A percentile compares a stretch with the other conserved stretches of the same genome.
Conservation (phyloP, 2,888 invertebrate genomes). For the Lasioglossum zephyrum region DNA sequence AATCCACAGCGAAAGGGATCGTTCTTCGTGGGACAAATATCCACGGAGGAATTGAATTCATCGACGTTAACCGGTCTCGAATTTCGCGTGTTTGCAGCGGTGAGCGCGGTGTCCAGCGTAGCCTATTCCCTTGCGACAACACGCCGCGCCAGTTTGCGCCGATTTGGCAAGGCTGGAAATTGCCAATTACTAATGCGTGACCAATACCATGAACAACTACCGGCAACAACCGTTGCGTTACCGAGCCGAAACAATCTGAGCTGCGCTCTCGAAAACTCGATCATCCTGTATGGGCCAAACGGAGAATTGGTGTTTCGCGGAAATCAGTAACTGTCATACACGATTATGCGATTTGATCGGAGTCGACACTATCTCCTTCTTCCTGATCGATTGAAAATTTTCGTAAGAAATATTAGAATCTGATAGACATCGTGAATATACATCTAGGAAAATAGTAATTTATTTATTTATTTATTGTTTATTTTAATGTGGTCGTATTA, state of each 20-base stretch:
- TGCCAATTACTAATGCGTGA: conserved; percentile 74
- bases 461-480: no score
- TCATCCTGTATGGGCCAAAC: not conserved
- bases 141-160: conserved; percentile 67
- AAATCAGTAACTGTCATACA: not conserved
- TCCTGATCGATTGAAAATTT: not conserved
- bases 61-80: conserved; percentile 54
- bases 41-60: conserved; percentile 69
- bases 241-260: conserved; percentile 53
- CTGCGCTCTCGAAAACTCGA: conserved; percentile 34
- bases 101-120: conserved; percentile 57
- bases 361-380: not conserved
- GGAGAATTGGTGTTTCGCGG: not conserved
- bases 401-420: no score
- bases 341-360: not conserved
- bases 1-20: conserved; percentile 39
- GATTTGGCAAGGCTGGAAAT: conserved; percentile 66
- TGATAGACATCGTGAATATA: no score
- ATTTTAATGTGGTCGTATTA: no score
- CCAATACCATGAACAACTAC: conserved; percentile 62
- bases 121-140: conserved; percentile 68
- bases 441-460: no score
- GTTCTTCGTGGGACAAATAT: conserved; percentile 51
- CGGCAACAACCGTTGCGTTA: conserved; percentile 51
- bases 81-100: conserved; percentile 65